phyloP scores from a whole-genome alignment of 2,113 vertebrate species.

The Rafetus swinhoei region DNA sequence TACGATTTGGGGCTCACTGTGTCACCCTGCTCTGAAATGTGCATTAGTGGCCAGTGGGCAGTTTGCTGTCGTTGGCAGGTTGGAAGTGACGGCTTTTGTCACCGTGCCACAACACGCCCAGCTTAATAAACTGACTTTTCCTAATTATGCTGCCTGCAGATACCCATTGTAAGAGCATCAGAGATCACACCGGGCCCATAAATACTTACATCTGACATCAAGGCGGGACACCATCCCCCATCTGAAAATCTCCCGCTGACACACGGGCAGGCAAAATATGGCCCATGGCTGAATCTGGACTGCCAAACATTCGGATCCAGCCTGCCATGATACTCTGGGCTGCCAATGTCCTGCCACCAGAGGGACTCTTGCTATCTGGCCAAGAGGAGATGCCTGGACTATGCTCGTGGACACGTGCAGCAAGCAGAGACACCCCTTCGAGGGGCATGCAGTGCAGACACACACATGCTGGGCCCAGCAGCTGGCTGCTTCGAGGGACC shows the following conservation, averaged over 20 bases:
- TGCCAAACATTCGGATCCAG: no score
- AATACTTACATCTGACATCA: background rate
- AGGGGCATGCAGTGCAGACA: no score
- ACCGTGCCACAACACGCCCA: background rate
- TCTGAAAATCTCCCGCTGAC: background rate
- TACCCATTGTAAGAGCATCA: background rate
- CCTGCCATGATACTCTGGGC: no score
- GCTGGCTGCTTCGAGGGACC: no score
- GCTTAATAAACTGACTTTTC: background rate
- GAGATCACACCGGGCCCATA: background rate
- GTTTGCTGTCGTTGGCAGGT: background rate
- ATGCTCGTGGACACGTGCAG: no score
- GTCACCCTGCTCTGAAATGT: background rate
- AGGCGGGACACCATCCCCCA: background rate
- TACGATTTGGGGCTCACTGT: background rate
- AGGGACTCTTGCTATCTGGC: no score
- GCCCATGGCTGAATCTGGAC: no score
- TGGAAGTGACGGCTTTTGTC: rapidly evolving
- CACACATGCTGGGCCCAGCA: no score
- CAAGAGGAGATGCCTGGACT: no score
- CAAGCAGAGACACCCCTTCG: no score
- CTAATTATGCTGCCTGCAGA: background rate
- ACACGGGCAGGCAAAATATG: no score
- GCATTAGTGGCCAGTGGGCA: background rate
- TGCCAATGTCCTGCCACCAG: no score